Base-by-base conservation (phyloP, 2,888 invertebrate species). In the Drosophila formosana region DNA sequence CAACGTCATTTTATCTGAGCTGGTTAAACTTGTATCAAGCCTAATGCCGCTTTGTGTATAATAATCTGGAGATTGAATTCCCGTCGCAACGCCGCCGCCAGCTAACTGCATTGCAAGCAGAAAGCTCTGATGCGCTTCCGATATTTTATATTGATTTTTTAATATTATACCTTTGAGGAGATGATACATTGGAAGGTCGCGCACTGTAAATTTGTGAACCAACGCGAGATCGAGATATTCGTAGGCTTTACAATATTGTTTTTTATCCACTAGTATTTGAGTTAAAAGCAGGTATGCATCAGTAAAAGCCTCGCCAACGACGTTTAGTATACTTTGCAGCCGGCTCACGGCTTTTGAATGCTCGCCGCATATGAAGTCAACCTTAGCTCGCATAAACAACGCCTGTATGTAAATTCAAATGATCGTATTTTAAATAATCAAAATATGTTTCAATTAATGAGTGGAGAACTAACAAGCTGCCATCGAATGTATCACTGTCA, bases 151-250 rank as follows among this genome's bases (percentile, higher is more conserved):
- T 58, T 95, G 94, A 80, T 95, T 94, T 90, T 96, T 97, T 75
- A 96, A 95, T 52, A 98, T 95, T 28, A 97, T 94, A 0, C 98
- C 98, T 77, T 95, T 95, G 1, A 98, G 94, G 71, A 98, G 94
- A 92, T 98, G 97, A 90, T 97, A 99, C 90, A 98, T 93, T 0
- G 98, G 97, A 92, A 97, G 96, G 68, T 98, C 98, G 75, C 98
- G 93, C 0, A 99, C 96, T 92, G 97, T 96, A 90, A 99, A 98
- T 92, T 98, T 97, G 89, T 97, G 96, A 89, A 98, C 98, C 11
- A 99, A 93, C 63, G 97, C 98, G 75, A 96, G 95, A 93, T 99
- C 98, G 49, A 99, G 93, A 61, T 95, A 96, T 91, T 98, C 97
- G 9, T 96, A 94, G 0, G 98, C 98, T 89, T 96, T 94, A 18